Base-by-base conservation (phyloP, 2,888 invertebrate species). In the Nymphalis polychloros region DNA sequence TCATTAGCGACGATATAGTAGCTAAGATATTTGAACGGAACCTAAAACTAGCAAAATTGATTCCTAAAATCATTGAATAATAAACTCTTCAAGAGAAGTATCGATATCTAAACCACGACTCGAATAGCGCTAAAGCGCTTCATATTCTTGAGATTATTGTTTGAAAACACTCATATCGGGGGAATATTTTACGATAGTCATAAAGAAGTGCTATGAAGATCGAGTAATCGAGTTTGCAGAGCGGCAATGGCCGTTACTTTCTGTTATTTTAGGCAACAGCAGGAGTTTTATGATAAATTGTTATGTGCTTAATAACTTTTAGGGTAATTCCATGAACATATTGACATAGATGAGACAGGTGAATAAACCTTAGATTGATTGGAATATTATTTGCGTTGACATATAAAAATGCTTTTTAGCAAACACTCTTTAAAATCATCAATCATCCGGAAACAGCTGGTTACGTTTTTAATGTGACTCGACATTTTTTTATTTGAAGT, bases 161-260 rank as follows among this genome's bases (percentile, higher is more conserved):
- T 76, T 76, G 73, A 68, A 63, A 75, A 75, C 75, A 79, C 77
- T 75, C 77, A 79, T 75, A 78, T 79, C 75, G 75, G 68, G 75
- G 69, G 69, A 59, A 76, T 75, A 73, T 74, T 84, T 84, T 83
- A 84, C 76, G 81, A 79, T 76, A 71, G 77, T 76, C 81, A 74
- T 84, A 85, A 85, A 80, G 76, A 77, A 78, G 65, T 66, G 75
- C 76, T 73, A 79, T 81, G 78, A 78, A 75, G 72, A 72, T 74
- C 63, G 59, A 78, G 79, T 81, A 82, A 83, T 83, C 77, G 79
- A 80, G 78, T 81, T 81, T 73, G 68, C 69, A 67, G 59, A 64
- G 63, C 70, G 68, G 41, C 74, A 76, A 77, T 71, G 76, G 69
- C 74, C 70, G 70, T 78, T 77, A 78, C 78, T 78, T 68, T 73